A percentile compares a stretch with the other conserved stretches of the same genome.
These are phyloP conservation scores for Plestiodon gilberti DNA, from an alignment of 2,113 vertebrate species.

Conservation along the genomic window DNA sequence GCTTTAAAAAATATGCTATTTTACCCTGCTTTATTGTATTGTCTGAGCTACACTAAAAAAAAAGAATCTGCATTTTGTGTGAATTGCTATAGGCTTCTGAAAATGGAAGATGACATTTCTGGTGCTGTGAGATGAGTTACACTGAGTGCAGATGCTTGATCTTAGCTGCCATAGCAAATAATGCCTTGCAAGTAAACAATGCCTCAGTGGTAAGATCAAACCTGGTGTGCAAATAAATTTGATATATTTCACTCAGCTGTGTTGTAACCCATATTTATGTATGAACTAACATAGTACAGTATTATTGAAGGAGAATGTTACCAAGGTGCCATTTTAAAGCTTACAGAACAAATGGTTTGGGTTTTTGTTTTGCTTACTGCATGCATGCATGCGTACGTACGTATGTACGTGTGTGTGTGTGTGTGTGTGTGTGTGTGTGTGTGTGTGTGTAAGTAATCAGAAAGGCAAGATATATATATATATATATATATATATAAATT, in stretches of 20 bases:
- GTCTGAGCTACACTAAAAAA: neutral
- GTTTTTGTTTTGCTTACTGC: no score
- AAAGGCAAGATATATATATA: neutral
- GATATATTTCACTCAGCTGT: conserved; percentile 11
- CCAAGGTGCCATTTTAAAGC: neutral
- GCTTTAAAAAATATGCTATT: neutral
- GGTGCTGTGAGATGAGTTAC: conserved; percentile 10
- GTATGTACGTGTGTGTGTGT: no score
- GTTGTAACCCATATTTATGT: neutral
- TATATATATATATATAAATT: neutral
- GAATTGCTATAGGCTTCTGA: accelerated
- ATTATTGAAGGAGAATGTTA: neutral
- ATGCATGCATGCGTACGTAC: no score
- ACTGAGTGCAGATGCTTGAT: neutral
- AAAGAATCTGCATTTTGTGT: accelerated
- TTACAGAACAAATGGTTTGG: neutral
- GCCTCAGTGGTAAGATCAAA: neutral
- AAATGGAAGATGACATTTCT: neutral
- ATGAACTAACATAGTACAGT: neutral
- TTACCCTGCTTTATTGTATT: neutral
- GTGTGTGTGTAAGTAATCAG: no score
- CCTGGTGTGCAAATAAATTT: conserved; percentile 1
- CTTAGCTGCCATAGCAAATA: neutral
- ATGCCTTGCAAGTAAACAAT: neutral
- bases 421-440: no score